phyloP scores from a whole-genome alignment of 2,888 invertebrate species.

The Cryptocephalus moraei region DNA sequence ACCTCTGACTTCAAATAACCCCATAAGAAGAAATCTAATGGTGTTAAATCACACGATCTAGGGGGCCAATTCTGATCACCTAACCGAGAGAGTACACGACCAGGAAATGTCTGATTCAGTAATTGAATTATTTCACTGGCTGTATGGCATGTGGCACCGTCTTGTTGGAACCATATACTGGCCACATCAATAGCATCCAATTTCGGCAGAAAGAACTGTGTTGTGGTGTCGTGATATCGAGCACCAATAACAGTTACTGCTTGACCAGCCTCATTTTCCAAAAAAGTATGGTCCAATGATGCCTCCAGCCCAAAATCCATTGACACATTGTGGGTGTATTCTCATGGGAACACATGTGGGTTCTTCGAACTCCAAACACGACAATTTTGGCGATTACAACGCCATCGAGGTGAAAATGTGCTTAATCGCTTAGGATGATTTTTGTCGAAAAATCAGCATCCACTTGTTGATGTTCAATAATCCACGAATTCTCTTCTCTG shows the following conservation, averaged over 20 bases:
- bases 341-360: too few relatives aligned
- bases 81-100: background rate
- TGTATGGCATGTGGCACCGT: conserved; percentile 13
- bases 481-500: too few relatives aligned
- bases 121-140: conserved; percentile 11
- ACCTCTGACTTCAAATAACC: too few relatives aligned
- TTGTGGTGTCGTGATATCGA: conserved; percentile 21
- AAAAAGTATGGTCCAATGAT: conserved; percentile 29
- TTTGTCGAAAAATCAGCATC: too few relatives aligned
- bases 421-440: too few relatives aligned
- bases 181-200: conserved; percentile 15
- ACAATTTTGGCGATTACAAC: too few relatives aligned
- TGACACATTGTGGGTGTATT: conserved; percentile 19
- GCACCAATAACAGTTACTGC: conserved; percentile 25
- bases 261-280: conserved; percentile 24
- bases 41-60: too few relatives aligned
- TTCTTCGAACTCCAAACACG: too few relatives aligned
- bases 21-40: too few relatives aligned
- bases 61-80: conserved; percentile 6
- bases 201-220: conserved; percentile 17
- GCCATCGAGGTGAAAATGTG: too few relatives aligned
- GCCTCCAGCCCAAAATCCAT: conserved; percentile 28
- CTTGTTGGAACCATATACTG: conserved; percentile 15
- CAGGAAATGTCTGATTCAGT: conserved; percentile 10
- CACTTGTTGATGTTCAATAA: too few relatives aligned